Evolutionary conservation across 2,113 vertebrate species (phyloP), one percentile per base, ranked within the genome.

Genomic region (Leptocoma aspasia): DNA sequence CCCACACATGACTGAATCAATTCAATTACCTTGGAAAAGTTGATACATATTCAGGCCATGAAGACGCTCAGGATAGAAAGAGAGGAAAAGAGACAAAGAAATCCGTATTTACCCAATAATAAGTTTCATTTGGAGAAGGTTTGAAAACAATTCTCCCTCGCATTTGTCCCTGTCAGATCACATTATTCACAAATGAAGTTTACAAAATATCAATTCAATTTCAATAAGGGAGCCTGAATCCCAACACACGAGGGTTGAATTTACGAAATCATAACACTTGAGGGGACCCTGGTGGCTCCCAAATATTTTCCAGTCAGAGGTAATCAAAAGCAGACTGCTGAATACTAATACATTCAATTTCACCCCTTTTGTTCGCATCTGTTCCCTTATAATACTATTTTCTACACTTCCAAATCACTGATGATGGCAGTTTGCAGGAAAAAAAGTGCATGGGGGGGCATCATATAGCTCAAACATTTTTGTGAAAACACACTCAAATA

Each of bases 131-230:
- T 99, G 99, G 98, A 98, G 97, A 89, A 98, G 98, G 98, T 99
- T 99, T 99, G 99, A 99, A 99, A 99, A 99, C 98, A 99, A 98
- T 99, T 99, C 98, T 98, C 98, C 97, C 98, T 98, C 98, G 98
- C 99, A 99, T 99, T 99, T 99, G 99, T 99, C 98, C 98, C 99
- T 99, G 99, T 99, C 99, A 99, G 99, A 99, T 99, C 98, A 97
- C 98, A 99, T 99, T 99, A 99, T 99, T 98, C 98, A 96, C 98
- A 99, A 99, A 99, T 99, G 99, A 99, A 99, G 98, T 99, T 99
- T 99, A 99, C 99, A 99, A 99, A 99, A 99, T 99, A 99, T 99
- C 99, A 99, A 99, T 99, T 99, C 99, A 99, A 99, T 99, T 99
- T 99, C 99, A 99, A 98, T 98, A 98, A 98, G 97, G 92, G 95